A percentile compares a stretch with the other conserved stretches of the same genome.
These are phyloP conservation scores for Heliconius sara DNA, from an alignment of 2,888 invertebrate genomes.

Conservation along the genomic window DNA sequence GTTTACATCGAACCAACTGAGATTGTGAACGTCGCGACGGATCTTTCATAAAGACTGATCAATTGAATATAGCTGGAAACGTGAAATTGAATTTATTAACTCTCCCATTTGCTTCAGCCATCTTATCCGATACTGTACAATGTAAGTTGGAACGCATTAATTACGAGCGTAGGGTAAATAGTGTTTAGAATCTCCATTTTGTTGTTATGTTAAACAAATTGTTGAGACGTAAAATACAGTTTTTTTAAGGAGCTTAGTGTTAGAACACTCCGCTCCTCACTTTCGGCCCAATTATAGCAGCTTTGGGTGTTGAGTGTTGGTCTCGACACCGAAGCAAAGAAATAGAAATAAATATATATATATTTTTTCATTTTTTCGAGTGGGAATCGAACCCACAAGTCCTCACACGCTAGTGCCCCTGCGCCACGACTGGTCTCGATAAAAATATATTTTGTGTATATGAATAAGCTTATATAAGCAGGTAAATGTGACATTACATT, in stretches of 20 bases:
- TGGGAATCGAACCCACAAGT: too few relatives aligned
- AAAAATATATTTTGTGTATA: too few relatives aligned
- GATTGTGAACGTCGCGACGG: constrained; percentile 51
- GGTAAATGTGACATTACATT: background rate
- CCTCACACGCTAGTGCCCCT: too few relatives aligned
- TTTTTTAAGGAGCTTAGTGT: background rate
- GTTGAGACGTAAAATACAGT: background rate
- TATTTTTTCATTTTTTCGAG: too few relatives aligned
- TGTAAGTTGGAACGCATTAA: constrained; percentile 3
- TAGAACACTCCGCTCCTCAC: too few relatives aligned
- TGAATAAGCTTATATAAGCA: background rate
- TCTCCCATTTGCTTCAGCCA: constrained; percentile 39
- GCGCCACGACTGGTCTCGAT: too few relatives aligned
- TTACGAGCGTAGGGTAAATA: background rate
- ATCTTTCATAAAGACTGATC: constrained; percentile 63
- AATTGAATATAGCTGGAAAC: constrained; percentile 57
- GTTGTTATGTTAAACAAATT: background rate
- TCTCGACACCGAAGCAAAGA: too few relatives aligned
- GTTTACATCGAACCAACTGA: constrained; percentile 41
- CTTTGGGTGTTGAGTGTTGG: too few relatives aligned
- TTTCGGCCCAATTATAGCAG: too few relatives aligned
- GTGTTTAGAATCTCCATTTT: background rate
- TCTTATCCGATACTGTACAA: background rate
- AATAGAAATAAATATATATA: too few relatives aligned
- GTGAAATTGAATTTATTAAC: constrained; percentile 62